Conservation (phyloP, 2,888 invertebrate genomes). For the Apocheima hispidaria region DNA sequence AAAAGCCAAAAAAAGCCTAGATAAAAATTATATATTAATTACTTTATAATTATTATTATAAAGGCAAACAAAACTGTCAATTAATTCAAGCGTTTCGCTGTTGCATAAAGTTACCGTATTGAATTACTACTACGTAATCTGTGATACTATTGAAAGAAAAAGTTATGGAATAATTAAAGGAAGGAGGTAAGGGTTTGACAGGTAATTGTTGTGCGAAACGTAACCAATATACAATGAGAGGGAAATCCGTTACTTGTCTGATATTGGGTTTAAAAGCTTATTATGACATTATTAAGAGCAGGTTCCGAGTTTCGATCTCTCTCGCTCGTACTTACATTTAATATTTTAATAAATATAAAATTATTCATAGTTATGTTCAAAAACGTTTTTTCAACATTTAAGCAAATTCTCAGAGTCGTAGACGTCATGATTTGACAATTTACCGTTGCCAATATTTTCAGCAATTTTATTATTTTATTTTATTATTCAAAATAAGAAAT, state of each 20-base stretch:
- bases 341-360: no score
- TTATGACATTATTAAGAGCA: no score
- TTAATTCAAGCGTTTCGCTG: conserved; percentile 9
- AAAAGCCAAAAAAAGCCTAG: conserved; percentile 6
- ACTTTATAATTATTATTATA: conserved; percentile 5
- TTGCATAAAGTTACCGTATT: conserved; percentile 25
- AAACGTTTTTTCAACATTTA: no score
- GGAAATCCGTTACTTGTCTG: conserved; percentile 20
- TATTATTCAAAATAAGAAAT: no score
- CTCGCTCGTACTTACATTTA: no score
- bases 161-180: conserved; percentile 18
- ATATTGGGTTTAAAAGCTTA: background rate
- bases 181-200: conserved; percentile 29
- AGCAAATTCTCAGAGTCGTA: no score
- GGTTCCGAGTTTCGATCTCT: no score
- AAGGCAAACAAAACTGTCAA: conserved; percentile 18
- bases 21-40: no score
- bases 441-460: no score
- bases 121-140: conserved; percentile 1
- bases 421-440: no score
- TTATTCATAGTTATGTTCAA: no score
- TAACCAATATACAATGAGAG: conserved; percentile 6
- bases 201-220: conserved; percentile 10
- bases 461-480: no score
- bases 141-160: conserved; percentile 10